Evolutionary conservation across 53 echinoderm and acorn worm genomes (phyloP), one percentile per base, ranked within the genome.

Genomic region (Astropecten irregularis): DNA sequence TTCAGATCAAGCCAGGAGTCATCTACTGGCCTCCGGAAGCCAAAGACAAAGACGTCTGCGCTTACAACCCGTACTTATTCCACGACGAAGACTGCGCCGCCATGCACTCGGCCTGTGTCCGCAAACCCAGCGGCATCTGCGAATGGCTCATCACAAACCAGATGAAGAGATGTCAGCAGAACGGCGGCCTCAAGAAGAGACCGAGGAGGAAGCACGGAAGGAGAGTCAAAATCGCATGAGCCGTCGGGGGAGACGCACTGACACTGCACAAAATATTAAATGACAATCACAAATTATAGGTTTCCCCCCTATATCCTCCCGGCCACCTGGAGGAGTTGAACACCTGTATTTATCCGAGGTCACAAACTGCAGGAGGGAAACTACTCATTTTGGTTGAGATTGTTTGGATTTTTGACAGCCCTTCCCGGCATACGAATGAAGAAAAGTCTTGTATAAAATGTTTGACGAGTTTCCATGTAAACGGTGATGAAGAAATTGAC

Each of bases 1-100:
- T 71, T 40, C 83, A 95, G 95, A 95, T 95, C 55, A 87, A 91
- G 67, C 66, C 89, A 6, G 95, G 91, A 20, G 84, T 84, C 18
- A 73, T 95, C 62, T 95, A 91, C 82, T 95, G 91, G 85, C 91
- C 91, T 13, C 84, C 91, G 49, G 90, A 90, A 39, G 48, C 91
- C 10, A 82, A 89, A 49, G 87, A 84, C 27, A 95, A 91, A 60
- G 87, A 83, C 25, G 91, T 95, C 73, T 95, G 95, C 44, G 84
- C 95, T 26, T 95, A 95, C 83, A 95, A 95, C 71, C 85, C 91
- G 21, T 87, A 87, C 76, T 69, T 89, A 64, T 88, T 88, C 68
- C 67, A 71, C 22, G 85, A 89, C 38, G 66, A 57, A 9, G 99
- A 99, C 82, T 99, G 99, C 35, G 95, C 92, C 44, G 92, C 92